phyloP scores from a whole-genome alignment of 2,113 vertebrate genomes.

The Girardinichthys multiradiatus region DNA sequence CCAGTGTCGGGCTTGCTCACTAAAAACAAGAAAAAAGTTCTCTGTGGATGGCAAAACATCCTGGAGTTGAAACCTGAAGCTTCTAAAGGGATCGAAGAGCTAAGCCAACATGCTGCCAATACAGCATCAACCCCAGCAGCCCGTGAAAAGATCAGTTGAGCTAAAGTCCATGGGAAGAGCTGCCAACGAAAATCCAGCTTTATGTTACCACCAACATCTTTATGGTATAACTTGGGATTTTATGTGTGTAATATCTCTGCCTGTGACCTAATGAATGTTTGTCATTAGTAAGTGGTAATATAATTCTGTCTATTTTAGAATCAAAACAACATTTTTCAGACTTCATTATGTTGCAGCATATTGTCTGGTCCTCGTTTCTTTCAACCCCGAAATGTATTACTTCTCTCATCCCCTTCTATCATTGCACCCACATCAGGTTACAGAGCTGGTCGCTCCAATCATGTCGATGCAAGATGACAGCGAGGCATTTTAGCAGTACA shows the following conservation, averaged over 20 bases:
- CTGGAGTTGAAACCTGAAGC: no score
- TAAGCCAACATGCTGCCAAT: not conserved
- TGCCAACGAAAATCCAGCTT: not conserved
- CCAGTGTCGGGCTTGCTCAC: no score
- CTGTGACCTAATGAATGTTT: no score
- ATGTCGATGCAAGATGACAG: slow-evolving; percentile 7
- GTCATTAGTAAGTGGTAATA: no score
- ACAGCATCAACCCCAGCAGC: not conserved
- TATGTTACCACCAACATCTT: not conserved
- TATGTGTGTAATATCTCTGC: not conserved
- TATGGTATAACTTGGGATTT: not conserved
- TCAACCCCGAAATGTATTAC: slow-evolving; percentile 19
- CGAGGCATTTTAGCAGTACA: not conserved
- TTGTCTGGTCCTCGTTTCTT: slow-evolving; percentile 12
- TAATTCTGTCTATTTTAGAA: no score
- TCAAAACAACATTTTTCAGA: no score
- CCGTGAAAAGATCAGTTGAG: not conserved
- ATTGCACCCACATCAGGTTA: slow-evolving; percentile 12
- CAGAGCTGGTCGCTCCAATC: not conserved
- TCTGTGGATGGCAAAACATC: not conserved
- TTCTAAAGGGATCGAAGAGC: not conserved
- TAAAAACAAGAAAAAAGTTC: not conserved
- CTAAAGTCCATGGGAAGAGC: not conserved
- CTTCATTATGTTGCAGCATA: no score
- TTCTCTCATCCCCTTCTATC: slow-evolving; percentile 24